Percentiles rank a stretch among this genome's conserved stretches.
Evolutionary conservation across 2,113 vertebrate species (phyloP).

Genomic region (Macquaria ambigua): DNA sequence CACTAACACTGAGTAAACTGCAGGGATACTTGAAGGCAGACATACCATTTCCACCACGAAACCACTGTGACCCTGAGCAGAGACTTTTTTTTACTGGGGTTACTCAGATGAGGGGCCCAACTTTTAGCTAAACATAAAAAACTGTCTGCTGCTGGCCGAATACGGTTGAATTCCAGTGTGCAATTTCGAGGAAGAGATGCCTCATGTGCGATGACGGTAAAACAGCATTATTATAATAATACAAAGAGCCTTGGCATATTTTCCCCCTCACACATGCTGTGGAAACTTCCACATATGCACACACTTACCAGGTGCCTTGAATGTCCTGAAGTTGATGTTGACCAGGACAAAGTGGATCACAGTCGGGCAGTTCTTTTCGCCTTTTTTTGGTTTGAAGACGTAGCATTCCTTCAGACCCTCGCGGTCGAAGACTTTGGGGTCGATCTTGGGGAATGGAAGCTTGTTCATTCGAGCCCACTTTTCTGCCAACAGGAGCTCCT

Average conservation of each 20-base stretch:
- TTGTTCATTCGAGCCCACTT: conserved; percentile 99
- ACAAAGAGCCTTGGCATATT: conserved; percentile 26
- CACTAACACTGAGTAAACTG: neutral
- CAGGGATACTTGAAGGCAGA: conserved; percentile 18
- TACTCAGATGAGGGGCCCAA: conserved; percentile 12
- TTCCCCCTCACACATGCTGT: conserved; percentile 24
- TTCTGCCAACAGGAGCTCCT: conserved; percentile 97
- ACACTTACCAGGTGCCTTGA: conserved; percentile 92
- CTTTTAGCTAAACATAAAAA: conserved; percentile 5
- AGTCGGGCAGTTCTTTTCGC: conserved; percentile 93
- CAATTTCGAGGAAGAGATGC: conserved; percentile 51
- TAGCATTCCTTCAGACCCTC: conserved; percentile 98
- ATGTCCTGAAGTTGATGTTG: conserved; percentile 95
- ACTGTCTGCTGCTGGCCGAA: neutral
- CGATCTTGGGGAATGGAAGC: conserved; percentile 97
- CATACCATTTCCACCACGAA: conserved; percentile 10
- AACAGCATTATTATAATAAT: conserved; percentile 11
- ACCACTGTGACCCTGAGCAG: conserved; percentile 18
- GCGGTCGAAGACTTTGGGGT: conserved; percentile 95
- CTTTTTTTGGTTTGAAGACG: conserved; percentile 94
- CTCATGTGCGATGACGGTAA: conserved; percentile 50
- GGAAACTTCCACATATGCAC: conserved; percentile 15
- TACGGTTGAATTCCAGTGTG: neutral
- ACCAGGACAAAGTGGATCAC: conserved; percentile 98
- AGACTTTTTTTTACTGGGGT: conserved; percentile 23